Conservation (phyloP, 1,140 invertebrate genomes). For the Plodia interpunctella region DNA sequence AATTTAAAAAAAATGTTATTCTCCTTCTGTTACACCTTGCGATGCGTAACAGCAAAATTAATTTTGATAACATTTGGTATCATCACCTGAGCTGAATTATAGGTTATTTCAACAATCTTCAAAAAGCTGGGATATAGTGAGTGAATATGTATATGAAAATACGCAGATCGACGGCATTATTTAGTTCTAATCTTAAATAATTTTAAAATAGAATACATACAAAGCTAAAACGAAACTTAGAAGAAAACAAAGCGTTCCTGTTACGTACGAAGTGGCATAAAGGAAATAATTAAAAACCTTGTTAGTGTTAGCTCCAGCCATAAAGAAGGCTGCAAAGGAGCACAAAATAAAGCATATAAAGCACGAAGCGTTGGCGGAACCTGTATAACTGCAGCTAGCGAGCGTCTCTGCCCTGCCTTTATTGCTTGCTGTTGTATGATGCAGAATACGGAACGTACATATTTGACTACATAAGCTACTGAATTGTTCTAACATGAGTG, state of each 20-base stretch:
- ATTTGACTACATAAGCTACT: too few relatives aligned
- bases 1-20: too few relatives aligned
- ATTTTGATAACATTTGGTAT: too few relatives aligned
- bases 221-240: not conserved
- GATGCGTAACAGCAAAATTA: too few relatives aligned
- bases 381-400: slow-evolving; percentile 70
- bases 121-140: too few relatives aligned
- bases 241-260: slow-evolving; percentile 36
- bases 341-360: slow-evolving; percentile 61
- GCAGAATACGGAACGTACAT: slow-evolving; percentile 6
- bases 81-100: too few relatives aligned
- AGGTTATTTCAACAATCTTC: too few relatives aligned
- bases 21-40: too few relatives aligned
- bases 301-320: slow-evolving; percentile 64
- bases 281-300: slow-evolving; percentile 76
- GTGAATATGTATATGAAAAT: too few relatives aligned
- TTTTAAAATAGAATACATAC: not conserved
- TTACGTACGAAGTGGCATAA: slow-evolving; percentile 58
- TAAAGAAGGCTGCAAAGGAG: slow-evolving; percentile 62
- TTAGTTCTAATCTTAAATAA: too few relatives aligned
- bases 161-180: too few relatives aligned
- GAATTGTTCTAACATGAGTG: too few relatives aligned
- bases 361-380: slow-evolving; percentile 41
- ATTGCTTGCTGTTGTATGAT: slow-evolving; percentile 43
- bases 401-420: slow-evolving; percentile 64